Conservation (phyloP, 2,113 vertebrate species). For the Ariopsis seemanni region DNA sequence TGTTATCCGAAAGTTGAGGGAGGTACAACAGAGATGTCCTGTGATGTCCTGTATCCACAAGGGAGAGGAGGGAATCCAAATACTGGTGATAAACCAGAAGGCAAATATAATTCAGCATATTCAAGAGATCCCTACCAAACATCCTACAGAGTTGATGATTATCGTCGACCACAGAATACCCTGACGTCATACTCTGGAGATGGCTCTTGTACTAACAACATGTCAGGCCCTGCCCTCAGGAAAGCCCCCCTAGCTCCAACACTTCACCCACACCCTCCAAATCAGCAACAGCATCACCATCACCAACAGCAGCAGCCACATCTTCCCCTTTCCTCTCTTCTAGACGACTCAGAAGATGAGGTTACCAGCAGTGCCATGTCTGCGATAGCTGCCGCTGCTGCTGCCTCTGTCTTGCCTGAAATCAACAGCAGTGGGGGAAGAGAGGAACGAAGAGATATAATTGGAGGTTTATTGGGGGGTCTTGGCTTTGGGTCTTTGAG, state of each 20-base stretch:
- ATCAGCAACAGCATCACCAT: conserved; percentile 66
- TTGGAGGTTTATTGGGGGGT: conserved; percentile 74
- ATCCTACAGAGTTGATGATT: conserved; percentile 67
- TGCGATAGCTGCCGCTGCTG: conserved; percentile 76
- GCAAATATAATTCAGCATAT: conserved; percentile 70
- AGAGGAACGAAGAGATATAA: conserved; percentile 75
- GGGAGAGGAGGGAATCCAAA: conserved; percentile 47
- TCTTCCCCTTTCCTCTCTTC: conserved; percentile 75
- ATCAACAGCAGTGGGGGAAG: conserved; percentile 65
- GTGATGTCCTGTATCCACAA: conserved; percentile 50
- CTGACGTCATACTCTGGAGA: conserved; percentile 66
- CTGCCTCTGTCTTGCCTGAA: conserved; percentile 67
- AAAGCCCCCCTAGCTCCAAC: conserved; percentile 79
- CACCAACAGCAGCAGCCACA: conserved; percentile 73
- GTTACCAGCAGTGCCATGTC: conserved; percentile 81
- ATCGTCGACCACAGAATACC: conserved; percentile 64
- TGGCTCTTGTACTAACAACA: conserved; percentile 60
- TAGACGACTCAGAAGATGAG: conserved; percentile 79
- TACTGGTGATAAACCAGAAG: conserved; percentile 46
- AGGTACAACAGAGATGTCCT: conserved; percentile 48
- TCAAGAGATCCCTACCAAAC: conserved; percentile 72
- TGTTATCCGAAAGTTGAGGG: conserved; percentile 54
- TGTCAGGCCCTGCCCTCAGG: conserved; percentile 70
- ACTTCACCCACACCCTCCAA: conserved; percentile 76
- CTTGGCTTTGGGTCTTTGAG: conserved; percentile 72